These are phyloP conservation scores for Eretmochelys imbricata DNA, from an alignment of 2,113 vertebrate genomes.

Conservation along the genomic window DNA sequence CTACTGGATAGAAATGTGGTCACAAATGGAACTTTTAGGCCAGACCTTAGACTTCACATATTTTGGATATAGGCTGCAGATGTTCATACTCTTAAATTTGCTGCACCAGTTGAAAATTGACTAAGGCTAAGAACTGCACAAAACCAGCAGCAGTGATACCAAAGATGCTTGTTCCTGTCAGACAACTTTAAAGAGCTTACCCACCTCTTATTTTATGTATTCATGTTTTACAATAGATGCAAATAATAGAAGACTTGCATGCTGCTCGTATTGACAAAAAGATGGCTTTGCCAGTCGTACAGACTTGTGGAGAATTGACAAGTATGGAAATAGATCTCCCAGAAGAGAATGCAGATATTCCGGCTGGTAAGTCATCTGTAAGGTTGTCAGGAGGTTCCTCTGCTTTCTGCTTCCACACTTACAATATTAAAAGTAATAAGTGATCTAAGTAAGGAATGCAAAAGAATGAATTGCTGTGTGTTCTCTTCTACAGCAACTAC, in stretches of 20 bases:
- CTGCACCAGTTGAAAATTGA: neutral
- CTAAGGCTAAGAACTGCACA: neutral
- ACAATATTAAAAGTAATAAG: neutral
- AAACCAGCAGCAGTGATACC: neutral
- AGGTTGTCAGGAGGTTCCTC: neutral
- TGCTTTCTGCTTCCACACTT: neutral
- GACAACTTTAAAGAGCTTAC: neutral
- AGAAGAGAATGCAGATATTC: slow-evolving; percentile 75
- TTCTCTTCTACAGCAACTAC: slow-evolving; percentile 68
- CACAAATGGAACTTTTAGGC: neutral
- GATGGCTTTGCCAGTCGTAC: slow-evolving; percentile 80
- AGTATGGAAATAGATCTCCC: slow-evolving; percentile 91
- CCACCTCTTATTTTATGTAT: neutral
- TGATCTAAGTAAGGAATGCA: neutral
- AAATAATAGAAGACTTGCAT: slow-evolving; percentile 88
- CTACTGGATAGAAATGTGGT: neutral
- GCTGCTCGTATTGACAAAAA: slow-evolving; percentile 84
- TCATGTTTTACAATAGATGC: slow-evolving; percentile 75
- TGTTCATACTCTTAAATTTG: neutral
- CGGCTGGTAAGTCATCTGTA: slow-evolving; percentile 72
- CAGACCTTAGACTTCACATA: fast-evolving
- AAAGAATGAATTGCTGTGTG: neutral
- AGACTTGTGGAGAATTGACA: slow-evolving; percentile 88
- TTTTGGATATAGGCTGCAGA: neutral
- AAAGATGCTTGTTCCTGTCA: fast-evolving